Evolutionary conservation across 2,888 invertebrate genomes (phyloP).

Genomic region (Macrophya annulata): DNA sequence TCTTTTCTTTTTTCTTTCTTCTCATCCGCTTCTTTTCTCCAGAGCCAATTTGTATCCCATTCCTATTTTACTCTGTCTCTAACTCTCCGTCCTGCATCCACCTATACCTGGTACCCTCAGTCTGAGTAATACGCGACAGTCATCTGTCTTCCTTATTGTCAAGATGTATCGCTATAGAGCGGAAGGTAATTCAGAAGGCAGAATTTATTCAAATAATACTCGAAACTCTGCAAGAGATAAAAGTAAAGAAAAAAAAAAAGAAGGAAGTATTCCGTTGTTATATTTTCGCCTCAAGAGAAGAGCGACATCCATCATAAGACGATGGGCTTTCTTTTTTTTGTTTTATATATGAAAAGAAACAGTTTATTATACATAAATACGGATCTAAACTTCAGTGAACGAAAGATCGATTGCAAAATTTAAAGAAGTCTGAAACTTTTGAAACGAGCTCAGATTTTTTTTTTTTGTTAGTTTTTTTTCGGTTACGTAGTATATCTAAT

Average conservation of each 20-base stretch:
- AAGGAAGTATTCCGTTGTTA: not conserved
- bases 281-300: not conserved
- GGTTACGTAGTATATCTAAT: not conserved
- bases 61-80: not conserved
- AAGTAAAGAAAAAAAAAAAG: not conserved
- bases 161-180: not conserved
- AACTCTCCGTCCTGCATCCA: not conserved
- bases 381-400: not conserved
- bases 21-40: not conserved
- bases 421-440: not conserved
- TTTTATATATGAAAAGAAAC: not conserved
- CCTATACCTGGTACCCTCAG: not conserved
- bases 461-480: no score
- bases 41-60: slow-evolving; percentile 15
- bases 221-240: not conserved
- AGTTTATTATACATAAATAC: not conserved
- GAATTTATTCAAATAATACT: slow-evolving; percentile 5
- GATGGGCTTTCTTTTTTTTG: not conserved
- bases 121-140: slow-evolving; percentile 43
- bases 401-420: not conserved
- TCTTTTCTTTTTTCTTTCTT: not conserved
- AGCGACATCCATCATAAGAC: not conserved
- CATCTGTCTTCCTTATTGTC: slow-evolving; percentile 45
- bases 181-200: not conserved
- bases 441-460: not conserved